Base-by-base conservation (phyloP, 1,140 invertebrate species). In the Eumaeus atala region DNA sequence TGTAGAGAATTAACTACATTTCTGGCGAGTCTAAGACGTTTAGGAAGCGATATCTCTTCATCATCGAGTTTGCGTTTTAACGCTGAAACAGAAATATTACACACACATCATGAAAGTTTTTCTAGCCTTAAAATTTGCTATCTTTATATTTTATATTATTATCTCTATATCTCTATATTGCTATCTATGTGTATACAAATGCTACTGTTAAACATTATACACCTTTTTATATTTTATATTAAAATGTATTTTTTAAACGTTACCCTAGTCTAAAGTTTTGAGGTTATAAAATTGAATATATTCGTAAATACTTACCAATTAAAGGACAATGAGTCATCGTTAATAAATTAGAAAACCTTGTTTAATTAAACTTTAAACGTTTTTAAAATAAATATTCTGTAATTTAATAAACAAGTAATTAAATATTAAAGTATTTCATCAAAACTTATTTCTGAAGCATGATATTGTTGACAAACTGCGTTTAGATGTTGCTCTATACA, bases 41-140 rank as follows among this genome's bases (percentile, higher is more conserved):
- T 87, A 0, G 77, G 64, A 21, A 87, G 40, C 0, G 75, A 64
- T 47, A 59, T 72, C 1, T 54, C 52, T 9, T 77, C 66, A 52
- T 87, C 77, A 9, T 76, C 66, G 10, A 87, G 56, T 6, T 69
- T 68, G 5, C 83, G 72, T 68, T 87, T 87, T 42, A 87, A 56
- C 65, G 78, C 83, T 87, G 61, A 44, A 70, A 78, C 33, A 16
- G 36, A 51, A 44, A 57, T 5, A 33, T 38, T n/a, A 49, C 21
- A 48, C 37, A 14, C 3, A 49, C 12, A 28, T 33, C 12, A 14
- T n/a, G 8, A 9, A 28, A 1, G 12, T 28, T 33, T 12, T 9
- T 49, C 12, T 49, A 12, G 14, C 11, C 8, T 10, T 28, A 10
- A 3, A 33, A 48, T n/a, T n/a, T 11, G 44, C 44, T 47, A 7